These are phyloP conservation scores for Festucalex cinctus DNA, from an alignment of 2,113 vertebrate species.

Conservation along the genomic window DNA sequence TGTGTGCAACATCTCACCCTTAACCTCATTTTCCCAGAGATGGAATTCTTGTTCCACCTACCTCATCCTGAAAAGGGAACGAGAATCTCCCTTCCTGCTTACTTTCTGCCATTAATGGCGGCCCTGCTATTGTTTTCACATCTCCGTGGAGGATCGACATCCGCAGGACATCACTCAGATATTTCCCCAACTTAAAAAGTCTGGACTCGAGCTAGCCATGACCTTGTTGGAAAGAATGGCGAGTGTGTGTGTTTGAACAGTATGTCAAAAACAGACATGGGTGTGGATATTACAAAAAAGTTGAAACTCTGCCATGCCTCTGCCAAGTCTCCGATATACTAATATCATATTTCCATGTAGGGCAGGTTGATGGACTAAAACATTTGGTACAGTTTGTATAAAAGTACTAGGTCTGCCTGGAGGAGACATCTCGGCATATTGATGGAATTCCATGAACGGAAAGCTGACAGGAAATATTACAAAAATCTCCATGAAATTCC, in stretches of 20 bases:
- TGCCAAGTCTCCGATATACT: background rate
- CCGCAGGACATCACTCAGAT: slow-evolving; percentile 27
- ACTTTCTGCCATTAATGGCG: slow-evolving; percentile 23
- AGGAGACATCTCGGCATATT: slow-evolving; percentile 3
- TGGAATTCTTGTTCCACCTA: background rate
- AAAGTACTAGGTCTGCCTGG: background rate
- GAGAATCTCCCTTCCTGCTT: slow-evolving; percentile 33
- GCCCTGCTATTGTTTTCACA: slow-evolving; percentile 50
- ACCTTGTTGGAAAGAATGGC: slow-evolving; percentile 52
- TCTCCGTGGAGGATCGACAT: slow-evolving; percentile 16
- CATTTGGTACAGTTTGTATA: slow-evolving; percentile 3
- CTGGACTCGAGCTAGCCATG: slow-evolving; percentile 29
- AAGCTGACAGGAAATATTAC: slow-evolving; percentile 12
- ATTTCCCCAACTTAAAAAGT: background rate
- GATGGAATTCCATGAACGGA: background rate
- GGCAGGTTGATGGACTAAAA: background rate
- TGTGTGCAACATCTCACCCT: slow-evolving; percentile 26
- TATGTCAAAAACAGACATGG: background rate
- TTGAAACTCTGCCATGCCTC: slow-evolving; percentile 1
- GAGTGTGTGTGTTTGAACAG: slow-evolving; percentile 2
- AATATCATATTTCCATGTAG: slow-evolving; percentile 1
- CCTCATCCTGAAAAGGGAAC: slow-evolving; percentile 7
- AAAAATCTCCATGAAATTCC: slow-evolving; percentile 24
- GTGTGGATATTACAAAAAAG: slow-evolving; percentile 1
- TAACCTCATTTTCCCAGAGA: slow-evolving; percentile 3